Evolutionary conservation across 2,113 vertebrate species (phyloP).

Genomic region (Platanista minor): DNA sequence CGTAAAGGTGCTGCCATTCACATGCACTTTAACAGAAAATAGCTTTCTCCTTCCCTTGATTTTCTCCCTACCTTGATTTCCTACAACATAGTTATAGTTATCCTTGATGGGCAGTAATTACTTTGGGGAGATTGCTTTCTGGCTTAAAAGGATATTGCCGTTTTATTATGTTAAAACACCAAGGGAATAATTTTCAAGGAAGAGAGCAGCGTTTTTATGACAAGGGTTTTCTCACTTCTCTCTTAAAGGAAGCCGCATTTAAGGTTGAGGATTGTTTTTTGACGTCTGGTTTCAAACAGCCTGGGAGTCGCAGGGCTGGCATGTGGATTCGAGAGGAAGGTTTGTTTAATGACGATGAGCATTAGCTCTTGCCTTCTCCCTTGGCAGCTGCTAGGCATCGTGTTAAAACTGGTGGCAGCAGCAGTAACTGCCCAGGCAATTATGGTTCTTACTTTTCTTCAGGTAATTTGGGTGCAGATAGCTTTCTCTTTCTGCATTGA

Average conservation of each 20-base stretch:
- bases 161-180: constrained; percentile 50
- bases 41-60: not conserved
- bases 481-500: constrained; percentile 28
- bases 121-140: not conserved
- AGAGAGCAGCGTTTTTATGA: constrained; percentile 3
- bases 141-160: not conserved
- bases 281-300: not conserved
- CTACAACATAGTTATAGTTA: not conserved
- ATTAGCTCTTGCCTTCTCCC: not conserved
- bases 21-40: not conserved
- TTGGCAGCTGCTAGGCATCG: rapidly evolving
- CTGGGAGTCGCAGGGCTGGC: not conserved
- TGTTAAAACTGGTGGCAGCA: not conserved
- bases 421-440: not conserved
- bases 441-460: constrained; percentile 40
- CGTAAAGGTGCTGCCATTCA: not conserved
- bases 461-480: not conserved
- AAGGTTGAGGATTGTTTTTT: not conserved
- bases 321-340: rapidly evolving
- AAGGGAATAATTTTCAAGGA: not conserved
- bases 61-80: not conserved
- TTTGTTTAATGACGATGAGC: not conserved
- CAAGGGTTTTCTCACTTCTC: not conserved
- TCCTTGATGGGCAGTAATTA: not conserved
- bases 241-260: not conserved